Percentiles rank a stretch among this genome's conserved stretches.
Conservation (phyloP, 2,797 vertebrate species). For the Spinibarbus caldwelli region DNA sequence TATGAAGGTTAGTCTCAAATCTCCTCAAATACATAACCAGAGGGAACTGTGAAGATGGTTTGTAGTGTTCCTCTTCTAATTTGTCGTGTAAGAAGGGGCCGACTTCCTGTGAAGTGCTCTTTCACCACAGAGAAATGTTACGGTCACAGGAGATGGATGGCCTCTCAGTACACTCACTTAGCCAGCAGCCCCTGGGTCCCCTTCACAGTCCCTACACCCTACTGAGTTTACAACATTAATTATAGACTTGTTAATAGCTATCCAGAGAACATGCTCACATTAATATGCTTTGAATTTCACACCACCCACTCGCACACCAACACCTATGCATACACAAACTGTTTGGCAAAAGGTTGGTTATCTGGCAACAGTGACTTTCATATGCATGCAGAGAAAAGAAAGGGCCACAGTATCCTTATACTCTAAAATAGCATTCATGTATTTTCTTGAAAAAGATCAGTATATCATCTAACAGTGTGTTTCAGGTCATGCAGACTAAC, state of each 20-base stretch:
- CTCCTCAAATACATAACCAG: conserved; percentile 31
- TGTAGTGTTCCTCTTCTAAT: conserved; percentile 37
- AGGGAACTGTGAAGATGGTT: conserved; percentile 18
- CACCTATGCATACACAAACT: neutral
- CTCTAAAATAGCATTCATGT: neutral
- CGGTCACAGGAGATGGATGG: conserved; percentile 44
- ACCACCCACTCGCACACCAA: conserved; percentile 30
- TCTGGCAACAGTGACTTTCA: conserved; percentile 25
- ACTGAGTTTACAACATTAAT: conserved; percentile 50
- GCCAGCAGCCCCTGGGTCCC: conserved; percentile 10
- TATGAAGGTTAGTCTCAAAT: conserved; percentile 8
- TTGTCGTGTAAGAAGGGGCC: conserved; percentile 35
- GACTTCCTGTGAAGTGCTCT: conserved; percentile 35
- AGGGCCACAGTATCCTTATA: neutral
- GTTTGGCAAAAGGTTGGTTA: conserved; percentile 28
- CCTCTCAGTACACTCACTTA: conserved; percentile 36
- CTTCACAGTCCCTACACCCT: conserved; percentile 25
- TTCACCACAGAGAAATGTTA: conserved; percentile 27
- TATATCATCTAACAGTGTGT: neutral
- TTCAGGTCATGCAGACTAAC: neutral
- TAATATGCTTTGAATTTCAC: conserved; percentile 45
- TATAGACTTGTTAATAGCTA: conserved; percentile 46
- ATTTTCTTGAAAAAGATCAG: neutral
- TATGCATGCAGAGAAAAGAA: conserved; percentile 16
- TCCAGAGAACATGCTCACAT: conserved; percentile 21